phyloP scores from a whole-genome alignment of 2,113 vertebrate genomes.

The Opisthocomus hoazin region DNA sequence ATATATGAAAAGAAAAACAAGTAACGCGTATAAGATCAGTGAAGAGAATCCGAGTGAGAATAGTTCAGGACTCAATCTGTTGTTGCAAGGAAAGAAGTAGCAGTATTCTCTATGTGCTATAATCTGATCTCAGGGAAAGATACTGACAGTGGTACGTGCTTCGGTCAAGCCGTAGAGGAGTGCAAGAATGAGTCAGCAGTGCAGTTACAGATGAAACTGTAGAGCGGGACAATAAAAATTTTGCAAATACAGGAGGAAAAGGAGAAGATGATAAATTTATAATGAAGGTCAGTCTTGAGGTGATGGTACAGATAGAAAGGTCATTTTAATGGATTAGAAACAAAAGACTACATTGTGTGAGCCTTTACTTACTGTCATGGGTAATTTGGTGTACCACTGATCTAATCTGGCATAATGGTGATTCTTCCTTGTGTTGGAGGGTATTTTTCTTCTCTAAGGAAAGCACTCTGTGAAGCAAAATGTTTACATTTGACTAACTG shows the following conservation, averaged over 20 bases:
- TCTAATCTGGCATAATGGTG: not conserved
- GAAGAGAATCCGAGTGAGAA: constrained; percentile 40
- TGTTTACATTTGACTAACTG: not conserved
- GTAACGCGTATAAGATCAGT: not conserved
- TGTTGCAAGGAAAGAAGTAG: not conserved
- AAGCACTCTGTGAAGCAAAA: not conserved
- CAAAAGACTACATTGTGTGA: not conserved
- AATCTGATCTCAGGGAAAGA: not conserved
- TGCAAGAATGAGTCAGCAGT: not conserved
- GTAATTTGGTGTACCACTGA: not conserved
- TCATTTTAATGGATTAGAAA: not conserved
- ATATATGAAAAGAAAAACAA: constrained; percentile 35
- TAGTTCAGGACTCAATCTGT: constrained; percentile 14
- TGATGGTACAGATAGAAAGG: not conserved
- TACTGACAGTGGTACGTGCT: not conserved
- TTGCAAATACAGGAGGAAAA: not conserved
- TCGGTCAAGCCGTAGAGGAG: not conserved
- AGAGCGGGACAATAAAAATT: not conserved
- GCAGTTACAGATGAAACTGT: not conserved
- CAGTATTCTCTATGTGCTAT: not conserved
- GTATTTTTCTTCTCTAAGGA: not conserved
- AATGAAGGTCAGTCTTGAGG: not conserved
- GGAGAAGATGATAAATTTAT: not conserved
- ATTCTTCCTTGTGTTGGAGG: not conserved
- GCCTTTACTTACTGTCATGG: not conserved